A percentile compares a stretch with the other conserved stretches of the same genome.
phyloP scores from a whole-genome alignment of 2,888 invertebrate species.

The Tinea trinotella region DNA sequence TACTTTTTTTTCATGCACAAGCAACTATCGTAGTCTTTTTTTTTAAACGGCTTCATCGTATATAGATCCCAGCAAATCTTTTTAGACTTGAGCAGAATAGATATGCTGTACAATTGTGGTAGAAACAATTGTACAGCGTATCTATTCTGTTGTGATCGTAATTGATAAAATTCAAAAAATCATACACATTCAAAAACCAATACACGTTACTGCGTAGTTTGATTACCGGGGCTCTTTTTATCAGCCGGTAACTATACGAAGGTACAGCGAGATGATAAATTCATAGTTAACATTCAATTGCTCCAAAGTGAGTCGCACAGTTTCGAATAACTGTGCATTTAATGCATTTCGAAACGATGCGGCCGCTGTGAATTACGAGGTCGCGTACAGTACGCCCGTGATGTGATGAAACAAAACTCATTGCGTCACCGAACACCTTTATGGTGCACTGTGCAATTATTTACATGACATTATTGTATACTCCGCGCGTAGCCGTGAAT shows the following conservation, averaged over 20 bases:
- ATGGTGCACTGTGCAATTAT: slow-evolving; percentile 60
- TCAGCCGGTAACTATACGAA: background rate
- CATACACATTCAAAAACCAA: too few relatives aligned
- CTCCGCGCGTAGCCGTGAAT: slow-evolving; percentile 2
- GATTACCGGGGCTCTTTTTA: too few relatives aligned
- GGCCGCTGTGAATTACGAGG: slow-evolving; percentile 64
- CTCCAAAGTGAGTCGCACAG: slow-evolving; percentile 32
- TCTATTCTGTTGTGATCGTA: background rate
- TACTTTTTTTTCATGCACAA: background rate
- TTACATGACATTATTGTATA: slow-evolving; percentile 59
- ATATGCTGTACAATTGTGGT: too few relatives aligned
- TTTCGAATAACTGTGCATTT: slow-evolving; percentile 60
- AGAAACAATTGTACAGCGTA: too few relatives aligned
- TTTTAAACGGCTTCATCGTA: background rate
- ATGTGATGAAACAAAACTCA: slow-evolving; percentile 65
- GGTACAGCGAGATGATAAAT: background rate
- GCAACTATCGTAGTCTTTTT: background rate
- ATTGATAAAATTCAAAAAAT: too few relatives aligned
- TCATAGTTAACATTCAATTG: slow-evolving; percentile 46
- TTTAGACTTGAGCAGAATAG: too few relatives aligned
- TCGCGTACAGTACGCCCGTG: slow-evolving; percentile 54
- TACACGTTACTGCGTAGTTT: too few relatives aligned
- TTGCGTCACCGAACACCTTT: slow-evolving; percentile 61
- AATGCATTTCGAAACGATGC: slow-evolving; percentile 71
- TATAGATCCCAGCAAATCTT: too few relatives aligned